Conservation (phyloP, 2,888 invertebrate genomes). For the Elysia crispata region DNA sequence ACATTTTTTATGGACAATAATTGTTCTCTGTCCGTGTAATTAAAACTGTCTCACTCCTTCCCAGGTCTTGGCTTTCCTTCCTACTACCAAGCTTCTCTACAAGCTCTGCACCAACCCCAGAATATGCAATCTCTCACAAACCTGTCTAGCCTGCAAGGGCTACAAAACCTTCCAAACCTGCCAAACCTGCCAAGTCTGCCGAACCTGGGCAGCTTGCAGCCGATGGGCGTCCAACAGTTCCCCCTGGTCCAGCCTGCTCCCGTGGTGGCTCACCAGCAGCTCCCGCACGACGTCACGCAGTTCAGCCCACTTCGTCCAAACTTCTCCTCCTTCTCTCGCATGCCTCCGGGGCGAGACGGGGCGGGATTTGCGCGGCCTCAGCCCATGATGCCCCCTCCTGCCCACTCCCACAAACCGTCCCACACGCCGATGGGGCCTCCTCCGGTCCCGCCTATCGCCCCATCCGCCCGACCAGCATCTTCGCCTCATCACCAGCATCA, state of each 20-base stretch:
- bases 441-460: constrained; percentile 29
- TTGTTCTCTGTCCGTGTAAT: too few species aligned
- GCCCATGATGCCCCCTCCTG: constrained; percentile 23
- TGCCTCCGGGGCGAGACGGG: too few species aligned
- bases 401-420: neutral
- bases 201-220: too few species aligned
- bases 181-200: neutral
- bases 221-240: constrained; percentile 31
- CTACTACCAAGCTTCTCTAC: constrained; percentile 34
- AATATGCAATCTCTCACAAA: constrained; percentile 14
- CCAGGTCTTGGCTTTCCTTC: constrained; percentile 33
- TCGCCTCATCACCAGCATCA: neutral
- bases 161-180: neutral
- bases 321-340: neutral
- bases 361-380: neutral
- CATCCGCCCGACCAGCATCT: constrained; percentile 16
- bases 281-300: constrained; percentile 18
- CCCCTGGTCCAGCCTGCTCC: constrained; percentile 30
- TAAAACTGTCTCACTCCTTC: neutral
- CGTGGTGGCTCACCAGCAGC: constrained; percentile 12
- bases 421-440: constrained; percentile 16
- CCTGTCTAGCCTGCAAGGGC: neutral
- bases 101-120: constrained; percentile 26
- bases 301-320: neutral
- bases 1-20: too few species aligned